Conservation (phyloP, 2,113 vertebrate species). For the Prionailurus bengalensis region DNA sequence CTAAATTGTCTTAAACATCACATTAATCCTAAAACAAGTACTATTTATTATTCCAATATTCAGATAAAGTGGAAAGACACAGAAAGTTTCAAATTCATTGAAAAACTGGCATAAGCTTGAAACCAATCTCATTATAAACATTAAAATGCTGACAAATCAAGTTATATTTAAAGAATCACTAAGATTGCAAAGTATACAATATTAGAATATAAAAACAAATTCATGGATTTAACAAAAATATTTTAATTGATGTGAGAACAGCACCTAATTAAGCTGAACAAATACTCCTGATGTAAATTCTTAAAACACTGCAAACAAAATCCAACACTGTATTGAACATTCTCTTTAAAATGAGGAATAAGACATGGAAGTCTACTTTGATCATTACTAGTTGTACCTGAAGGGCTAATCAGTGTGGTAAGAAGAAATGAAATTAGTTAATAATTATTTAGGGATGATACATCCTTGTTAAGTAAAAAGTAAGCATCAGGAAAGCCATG, state of each 20-base stretch:
- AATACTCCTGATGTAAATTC: background rate
- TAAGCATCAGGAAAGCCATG: background rate
- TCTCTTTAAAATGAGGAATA: background rate
- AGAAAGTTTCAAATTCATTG: constrained; percentile 32
- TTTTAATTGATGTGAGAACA: constrained; percentile 8
- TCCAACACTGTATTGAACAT: background rate
- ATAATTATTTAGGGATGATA: background rate
- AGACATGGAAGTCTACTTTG: background rate
- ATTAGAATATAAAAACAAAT: background rate
- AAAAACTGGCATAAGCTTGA: background rate
- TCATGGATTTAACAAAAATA: background rate
- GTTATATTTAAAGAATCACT: background rate
- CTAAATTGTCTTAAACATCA: background rate
- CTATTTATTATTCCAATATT: constrained; percentile 13
- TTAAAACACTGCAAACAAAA: constrained; percentile 31
- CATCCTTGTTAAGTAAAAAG: background rate
- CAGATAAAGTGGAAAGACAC: background rate
- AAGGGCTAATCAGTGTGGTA: background rate
- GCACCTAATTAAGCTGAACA: background rate
- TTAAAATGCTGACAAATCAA: background rate
- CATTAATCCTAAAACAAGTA: background rate
- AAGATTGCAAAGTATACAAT: background rate
- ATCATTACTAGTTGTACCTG: background rate
- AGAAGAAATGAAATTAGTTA: constrained; percentile 30
- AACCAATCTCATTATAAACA: constrained; percentile 44